Conservation (phyloP, 2,113 vertebrate genomes). For the Microcebus murinus region DNA sequence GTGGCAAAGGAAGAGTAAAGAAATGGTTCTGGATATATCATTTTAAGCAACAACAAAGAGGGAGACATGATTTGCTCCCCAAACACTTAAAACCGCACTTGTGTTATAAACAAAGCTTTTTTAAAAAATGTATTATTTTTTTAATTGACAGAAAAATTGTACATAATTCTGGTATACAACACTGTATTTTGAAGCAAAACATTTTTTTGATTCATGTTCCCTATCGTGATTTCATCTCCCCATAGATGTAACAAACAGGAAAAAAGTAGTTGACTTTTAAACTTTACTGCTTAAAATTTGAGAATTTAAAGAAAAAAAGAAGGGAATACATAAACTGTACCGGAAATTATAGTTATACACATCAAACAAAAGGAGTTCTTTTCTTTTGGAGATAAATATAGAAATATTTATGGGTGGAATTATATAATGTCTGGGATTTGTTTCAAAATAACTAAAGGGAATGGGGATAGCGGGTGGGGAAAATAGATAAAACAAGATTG, state of each 20-base stretch:
- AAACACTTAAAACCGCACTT: not conserved
- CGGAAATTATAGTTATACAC: not conserved
- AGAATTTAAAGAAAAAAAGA: not conserved
- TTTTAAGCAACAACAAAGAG: conserved; percentile 5
- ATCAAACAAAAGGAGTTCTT: not conserved
- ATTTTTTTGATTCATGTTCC: not conserved
- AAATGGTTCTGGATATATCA: not conserved
- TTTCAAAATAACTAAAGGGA: conserved; percentile 5
- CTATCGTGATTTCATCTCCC: not conserved
- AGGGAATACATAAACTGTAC: not conserved
- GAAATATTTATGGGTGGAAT: not conserved
- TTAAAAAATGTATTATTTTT: not conserved
- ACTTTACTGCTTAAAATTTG: not conserved
- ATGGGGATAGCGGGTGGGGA: not conserved
- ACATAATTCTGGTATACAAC: not conserved
- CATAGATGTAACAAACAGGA: not conserved
- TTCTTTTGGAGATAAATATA: not conserved
- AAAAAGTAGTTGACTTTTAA: not conserved
- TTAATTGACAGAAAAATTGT: not conserved
- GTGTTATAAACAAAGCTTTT: not conserved
- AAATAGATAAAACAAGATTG: not conserved
- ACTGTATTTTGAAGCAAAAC: not conserved
- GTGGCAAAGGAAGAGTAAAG: not conserved
- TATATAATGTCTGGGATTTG: not conserved
- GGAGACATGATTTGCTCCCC: not conserved